Evolutionary conservation across 2,888 invertebrate genomes (phyloP), one percentile per base, ranked within the genome.

Genomic region (Luperina nickerlii): DNA sequence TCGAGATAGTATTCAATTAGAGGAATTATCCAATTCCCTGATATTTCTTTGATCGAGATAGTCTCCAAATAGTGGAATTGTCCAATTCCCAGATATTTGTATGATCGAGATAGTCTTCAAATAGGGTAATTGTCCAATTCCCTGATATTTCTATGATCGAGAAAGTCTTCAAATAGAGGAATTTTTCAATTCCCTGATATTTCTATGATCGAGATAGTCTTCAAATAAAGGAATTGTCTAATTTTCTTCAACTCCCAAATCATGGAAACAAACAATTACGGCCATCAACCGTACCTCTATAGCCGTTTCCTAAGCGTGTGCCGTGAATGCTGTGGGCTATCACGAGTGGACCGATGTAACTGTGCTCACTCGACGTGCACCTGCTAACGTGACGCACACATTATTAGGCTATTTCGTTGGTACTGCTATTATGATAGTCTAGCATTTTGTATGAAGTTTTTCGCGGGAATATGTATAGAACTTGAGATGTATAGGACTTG

Each of bases 261-360:
- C 82, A 84, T 90, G 79, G 82, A 74, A 82, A 85, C 83, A 85
- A 84, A 85, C 81, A 83, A 89, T 89, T 87, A 90, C 83, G 38
- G 80, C 20, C 67, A 86, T 81, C 76, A 83, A 63, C 70, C 76
- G 63, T 69, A 80, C 67, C 42, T 74, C 62, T 74, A 71, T 67
- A 71, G 78, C 85, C 48, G 60, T 84, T 82, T 75, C 85, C 88
- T 88, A 90, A 86, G 90, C 89, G 88, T 90, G 87, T 90, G 90
- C 90, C 90, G 90, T 91, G 91, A 92, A 91, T 89, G 95, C 95
- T 93, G 86, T 84, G 86, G 93, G 95, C 95, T 88, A 88, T 95
- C 96, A 96, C 95, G 96, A 93, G 77, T 78, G 79, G 79, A 75
- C 70, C 67, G 57, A 70, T 74, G 79, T 88, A 89, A 88, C 83